Conservation (phyloP, 2,113 vertebrate genomes). For the Hepsetus odoe region DNA sequence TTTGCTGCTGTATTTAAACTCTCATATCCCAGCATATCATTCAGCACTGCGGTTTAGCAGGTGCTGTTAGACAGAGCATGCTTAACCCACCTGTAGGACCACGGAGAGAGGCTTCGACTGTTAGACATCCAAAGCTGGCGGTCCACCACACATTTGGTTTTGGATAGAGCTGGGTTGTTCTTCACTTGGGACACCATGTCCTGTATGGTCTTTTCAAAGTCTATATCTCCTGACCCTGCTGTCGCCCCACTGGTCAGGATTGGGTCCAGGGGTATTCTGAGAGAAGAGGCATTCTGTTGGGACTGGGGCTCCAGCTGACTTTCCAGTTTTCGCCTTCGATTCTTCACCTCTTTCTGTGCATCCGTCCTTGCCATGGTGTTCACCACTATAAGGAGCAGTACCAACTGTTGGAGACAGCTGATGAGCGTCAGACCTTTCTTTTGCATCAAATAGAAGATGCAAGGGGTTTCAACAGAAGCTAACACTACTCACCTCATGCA, state of each 20-base stretch:
- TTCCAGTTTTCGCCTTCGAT: constrained; percentile 46
- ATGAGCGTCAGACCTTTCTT: not conserved
- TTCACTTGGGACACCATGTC: constrained; percentile 82
- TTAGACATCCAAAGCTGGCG: constrained; percentile 85
- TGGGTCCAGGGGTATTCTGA: constrained; percentile 53
- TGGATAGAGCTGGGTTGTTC: constrained; percentile 74
- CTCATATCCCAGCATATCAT: not conserved
- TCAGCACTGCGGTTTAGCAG: not conserved
- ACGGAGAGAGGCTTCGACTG: constrained; percentile 81
- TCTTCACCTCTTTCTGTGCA: constrained; percentile 46
- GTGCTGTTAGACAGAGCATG: not conserved
- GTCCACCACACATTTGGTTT: constrained; percentile 80
- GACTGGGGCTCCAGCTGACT: constrained; percentile 37
- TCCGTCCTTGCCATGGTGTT: constrained; percentile 22
- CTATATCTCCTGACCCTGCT: constrained; percentile 65
- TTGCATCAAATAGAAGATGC: too few relatives aligned
- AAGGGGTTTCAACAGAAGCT: not conserved
- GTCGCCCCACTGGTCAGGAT: constrained; percentile 53
- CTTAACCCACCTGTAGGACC: constrained; percentile 81
- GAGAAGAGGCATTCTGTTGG: constrained; percentile 38
- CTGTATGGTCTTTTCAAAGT: constrained; percentile 80
- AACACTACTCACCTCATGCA: constrained; percentile 42
- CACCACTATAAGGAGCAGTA: constrained; percentile 50
- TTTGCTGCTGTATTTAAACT: too few relatives aligned
- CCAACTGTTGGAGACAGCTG: constrained; percentile 20